Conservation (phyloP, 2,797 vertebrate genomes). For the Glyptemys insculpta region DNA sequence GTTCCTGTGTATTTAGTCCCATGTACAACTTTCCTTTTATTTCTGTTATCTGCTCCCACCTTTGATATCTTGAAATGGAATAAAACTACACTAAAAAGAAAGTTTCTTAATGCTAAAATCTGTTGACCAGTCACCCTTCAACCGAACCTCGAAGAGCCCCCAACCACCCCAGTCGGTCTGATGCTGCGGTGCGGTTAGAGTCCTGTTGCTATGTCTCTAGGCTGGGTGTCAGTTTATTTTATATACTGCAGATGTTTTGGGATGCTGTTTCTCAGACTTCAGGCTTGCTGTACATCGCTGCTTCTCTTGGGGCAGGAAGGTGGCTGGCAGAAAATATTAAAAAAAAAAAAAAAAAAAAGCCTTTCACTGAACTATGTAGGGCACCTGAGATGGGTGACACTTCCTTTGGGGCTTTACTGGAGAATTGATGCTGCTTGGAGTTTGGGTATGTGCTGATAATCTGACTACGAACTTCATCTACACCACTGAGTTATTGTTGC, state of each 20-base stretch:
- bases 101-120: neutral
- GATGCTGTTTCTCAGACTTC: neutral
- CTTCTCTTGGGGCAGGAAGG: neutral
- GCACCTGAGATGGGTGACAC: neutral
- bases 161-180: neutral
- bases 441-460: neutral
- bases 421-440: neutral
- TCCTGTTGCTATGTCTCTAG: neutral
- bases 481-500: neutral
- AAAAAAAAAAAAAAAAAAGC: neutral
- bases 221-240: neutral
- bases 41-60: neutral
- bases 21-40: neutral
- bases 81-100: neutral
- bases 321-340: neutral
- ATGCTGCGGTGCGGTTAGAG: neutral
- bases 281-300: neutral
- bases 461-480: neutral
- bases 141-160: too few relatives aligned
- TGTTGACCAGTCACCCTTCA: neutral
- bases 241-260: accelerated
- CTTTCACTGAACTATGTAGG: neutral
- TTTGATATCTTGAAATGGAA: neutral
- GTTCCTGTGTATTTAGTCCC: neutral
- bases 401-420: neutral